Conservation (phyloP, 2,113 vertebrate genomes). For the Syrrhaptes paradoxus region DNA sequence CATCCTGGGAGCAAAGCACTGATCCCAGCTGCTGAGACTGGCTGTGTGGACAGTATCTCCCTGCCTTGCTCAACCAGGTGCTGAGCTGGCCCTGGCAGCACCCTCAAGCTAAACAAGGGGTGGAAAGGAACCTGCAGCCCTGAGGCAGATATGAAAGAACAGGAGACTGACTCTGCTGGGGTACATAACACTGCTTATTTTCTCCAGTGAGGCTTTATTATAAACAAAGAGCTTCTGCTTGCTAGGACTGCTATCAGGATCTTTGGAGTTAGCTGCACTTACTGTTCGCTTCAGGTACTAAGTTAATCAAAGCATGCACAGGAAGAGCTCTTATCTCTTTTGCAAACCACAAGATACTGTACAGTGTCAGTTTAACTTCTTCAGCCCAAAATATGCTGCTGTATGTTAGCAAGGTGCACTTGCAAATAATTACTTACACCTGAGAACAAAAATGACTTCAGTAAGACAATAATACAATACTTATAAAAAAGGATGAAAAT, state of each 20-base stretch:
- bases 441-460: background rate
- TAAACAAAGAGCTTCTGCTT: background rate
- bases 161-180: background rate
- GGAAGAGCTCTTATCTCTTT: background rate
- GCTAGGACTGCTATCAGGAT: background rate
- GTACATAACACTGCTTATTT: background rate
- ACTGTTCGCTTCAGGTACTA: background rate
- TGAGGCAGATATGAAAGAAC: background rate
- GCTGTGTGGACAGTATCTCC: background rate
- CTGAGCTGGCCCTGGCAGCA: background rate
- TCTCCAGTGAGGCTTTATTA: background rate
- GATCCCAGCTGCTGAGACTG: background rate
- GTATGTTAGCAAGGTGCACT: background rate
- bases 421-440: background rate
- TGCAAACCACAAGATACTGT: background rate
- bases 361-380: background rate
- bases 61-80: background rate
- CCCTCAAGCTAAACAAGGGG: background rate
- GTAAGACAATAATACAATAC: background rate
- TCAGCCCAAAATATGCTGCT: background rate
- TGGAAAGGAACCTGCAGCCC: background rate
- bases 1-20: background rate
- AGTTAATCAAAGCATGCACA: background rate
- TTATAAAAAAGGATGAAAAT: background rate
- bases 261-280: background rate